Percentiles rank a stretch among this genome's conserved stretches.
Evolutionary conservation across 2,113 vertebrate genomes (phyloP).

Genomic region (Aphelocoma coerulescens): DNA sequence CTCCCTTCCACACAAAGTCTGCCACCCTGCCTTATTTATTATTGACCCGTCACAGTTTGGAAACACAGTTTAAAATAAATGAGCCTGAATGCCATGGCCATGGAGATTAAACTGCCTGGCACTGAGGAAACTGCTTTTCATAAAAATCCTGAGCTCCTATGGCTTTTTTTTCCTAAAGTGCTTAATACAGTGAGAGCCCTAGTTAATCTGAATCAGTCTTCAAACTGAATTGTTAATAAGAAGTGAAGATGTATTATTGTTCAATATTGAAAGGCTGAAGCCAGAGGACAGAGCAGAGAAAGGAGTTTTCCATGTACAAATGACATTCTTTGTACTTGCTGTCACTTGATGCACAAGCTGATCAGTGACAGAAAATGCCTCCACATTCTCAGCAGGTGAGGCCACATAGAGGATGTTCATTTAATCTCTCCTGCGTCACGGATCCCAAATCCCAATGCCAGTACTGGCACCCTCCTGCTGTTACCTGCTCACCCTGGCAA

Average conservation of each 20-base stretch:
- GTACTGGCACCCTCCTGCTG: neutral
- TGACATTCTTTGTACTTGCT: neutral
- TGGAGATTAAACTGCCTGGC: slow-evolving; percentile 59
- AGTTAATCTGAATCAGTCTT: slow-evolving; percentile 48
- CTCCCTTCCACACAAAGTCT: slow-evolving; percentile 4
- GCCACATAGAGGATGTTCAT: fast-evolving
- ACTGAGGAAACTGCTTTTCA: slow-evolving; percentile 71
- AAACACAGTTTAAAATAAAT: slow-evolving; percentile 62
- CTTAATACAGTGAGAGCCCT: slow-evolving; percentile 9
- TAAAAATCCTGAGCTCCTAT: slow-evolving; percentile 29
- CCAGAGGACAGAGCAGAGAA: neutral
- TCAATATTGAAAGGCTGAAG: neutral
- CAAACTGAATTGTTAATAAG: slow-evolving; percentile 40
- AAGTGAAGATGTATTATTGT: slow-evolving; percentile 43
- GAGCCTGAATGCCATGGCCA: slow-evolving; percentile 15
- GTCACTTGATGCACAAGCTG: neutral
- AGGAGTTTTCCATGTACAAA: neutral
- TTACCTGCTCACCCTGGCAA: neutral
- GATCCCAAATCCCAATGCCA: neutral
- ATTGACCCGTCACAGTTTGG: slow-evolving; percentile 53
- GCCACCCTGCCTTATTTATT: slow-evolving; percentile 19
- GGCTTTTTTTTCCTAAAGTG: neutral
- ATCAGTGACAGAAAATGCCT: neutral
- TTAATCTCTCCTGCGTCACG: fast-evolving
- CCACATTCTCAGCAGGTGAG: neutral